Percentiles rank a stretch among this genome's conserved stretches.
These are phyloP conservation scores for Flexamia atlantica DNA, from an alignment of 2,888 invertebrate genomes.

Conservation along the genomic window DNA sequence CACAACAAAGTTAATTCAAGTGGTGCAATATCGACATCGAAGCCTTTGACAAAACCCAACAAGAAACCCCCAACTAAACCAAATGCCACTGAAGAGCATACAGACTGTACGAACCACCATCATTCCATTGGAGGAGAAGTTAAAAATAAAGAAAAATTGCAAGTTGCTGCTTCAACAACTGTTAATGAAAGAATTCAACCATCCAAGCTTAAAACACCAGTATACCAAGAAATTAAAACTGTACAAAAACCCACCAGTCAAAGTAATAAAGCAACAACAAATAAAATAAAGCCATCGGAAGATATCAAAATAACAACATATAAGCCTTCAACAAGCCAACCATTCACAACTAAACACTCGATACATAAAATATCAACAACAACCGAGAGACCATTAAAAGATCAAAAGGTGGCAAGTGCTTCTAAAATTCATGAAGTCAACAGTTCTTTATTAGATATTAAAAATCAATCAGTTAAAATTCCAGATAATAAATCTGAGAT, in stretches of 20 bases:
- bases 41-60: constrained; percentile 2
- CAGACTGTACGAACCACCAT: constrained; percentile 27
- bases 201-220: constrained; percentile 41
- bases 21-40: background rate
- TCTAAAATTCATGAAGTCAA: constrained; percentile 56
- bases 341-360: constrained; percentile 49
- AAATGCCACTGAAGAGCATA: constrained; percentile 15
- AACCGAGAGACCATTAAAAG: constrained; percentile 24
- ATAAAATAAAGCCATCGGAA: constrained; percentile 46
- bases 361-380: constrained; percentile 50
- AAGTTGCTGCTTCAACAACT: constrained; percentile 41
- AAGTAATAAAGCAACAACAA: background rate
- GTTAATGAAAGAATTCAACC: constrained; percentile 16
- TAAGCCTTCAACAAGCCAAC: constrained; percentile 54
- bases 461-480: background rate
- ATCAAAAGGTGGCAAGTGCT: constrained; percentile 32
- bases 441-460: constrained; percentile 43
- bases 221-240: constrained; percentile 35
- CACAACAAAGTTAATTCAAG: constrained; percentile 28
- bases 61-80: constrained; percentile 31
- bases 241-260: constrained; percentile 36
- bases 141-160: constrained; percentile 41
- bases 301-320: constrained; percentile 57
- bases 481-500: constrained; percentile 12
- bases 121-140: background rate